Base-by-base conservation (phyloP, 2,888 invertebrate species). In the Timema cristinae region DNA sequence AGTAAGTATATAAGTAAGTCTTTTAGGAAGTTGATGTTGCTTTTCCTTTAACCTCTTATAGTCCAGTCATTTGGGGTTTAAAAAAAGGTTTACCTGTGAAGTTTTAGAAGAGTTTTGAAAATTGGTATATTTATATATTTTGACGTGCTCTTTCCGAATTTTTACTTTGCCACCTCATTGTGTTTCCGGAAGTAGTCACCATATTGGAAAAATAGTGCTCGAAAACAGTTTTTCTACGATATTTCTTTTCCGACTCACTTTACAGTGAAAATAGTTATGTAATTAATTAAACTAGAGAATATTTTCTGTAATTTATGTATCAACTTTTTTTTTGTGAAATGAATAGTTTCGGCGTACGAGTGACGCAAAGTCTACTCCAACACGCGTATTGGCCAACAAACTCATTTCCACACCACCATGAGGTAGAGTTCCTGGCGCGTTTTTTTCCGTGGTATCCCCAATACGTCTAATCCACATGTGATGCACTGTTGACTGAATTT, bases 391-490 rank as follows among this genome's bases (percentile, higher is more conserved):
- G 52, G 11, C 9, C 9, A 52, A 68, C 48, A 68, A 61, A 69
- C 69, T 16, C 69, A 61, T 56, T 69, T 69, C 59, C 56, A 16
- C 69, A 69, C 59, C 16, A 69, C 59, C 48, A 13, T n/a, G n/a
- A n/a, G 16, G 16, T 16, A 79, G 77, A 77, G 76, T 67, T 13
- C 73, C 76, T 77, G 74, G 78, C 78, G 79, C 77, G 78, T 80
- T 79, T 78, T 79, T 79, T 68, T 52, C 8, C 52, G 79, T 79
- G 79, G 79, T 79, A 32, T 79, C 79, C 79, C 79, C 79, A 52
- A 67, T 76, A 79, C 79, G 79, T 79, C 77, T 79, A 79, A 54
- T 79, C 79, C 79, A 79, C 79, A 6, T 71, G 68, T 71, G 68
- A 47, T 68, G 49, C 70, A 70, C 67, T 48, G 54, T 73, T 71